Evolutionary conservation across 2,888 invertebrate species (phyloP).

Genomic region (Metellina segmentata): DNA sequence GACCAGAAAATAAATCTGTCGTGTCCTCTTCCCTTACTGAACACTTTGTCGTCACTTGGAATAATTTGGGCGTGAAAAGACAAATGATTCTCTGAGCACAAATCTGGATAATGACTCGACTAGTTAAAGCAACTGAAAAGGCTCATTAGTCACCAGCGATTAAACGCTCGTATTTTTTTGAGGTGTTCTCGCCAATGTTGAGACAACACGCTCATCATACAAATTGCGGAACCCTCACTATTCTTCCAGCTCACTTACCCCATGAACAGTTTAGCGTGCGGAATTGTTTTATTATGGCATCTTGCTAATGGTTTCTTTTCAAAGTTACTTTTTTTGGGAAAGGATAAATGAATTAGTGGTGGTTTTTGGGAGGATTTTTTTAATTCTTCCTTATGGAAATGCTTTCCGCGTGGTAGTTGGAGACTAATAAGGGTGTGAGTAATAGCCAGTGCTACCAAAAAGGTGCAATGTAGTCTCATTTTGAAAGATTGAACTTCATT

Average conservation of each 20-base stretch:
- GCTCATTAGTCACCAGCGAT: conserved; percentile 51
- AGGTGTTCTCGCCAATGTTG: neutral
- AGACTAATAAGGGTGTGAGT: neutral
- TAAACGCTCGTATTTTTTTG: conserved; percentile 17
- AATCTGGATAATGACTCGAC: conserved; percentile 53
- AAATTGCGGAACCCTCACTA: neutral
- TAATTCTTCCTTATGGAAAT: neutral
- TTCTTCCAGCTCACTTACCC: neutral
- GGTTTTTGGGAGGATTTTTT: neutral
- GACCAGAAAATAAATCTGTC: neutral
- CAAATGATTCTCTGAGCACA: conserved; percentile 37
- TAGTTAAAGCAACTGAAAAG: conserved; percentile 16
- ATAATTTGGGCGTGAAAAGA: conserved; percentile 41
- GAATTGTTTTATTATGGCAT: neutral
- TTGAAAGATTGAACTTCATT: neutral
- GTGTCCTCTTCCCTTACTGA: neutral
- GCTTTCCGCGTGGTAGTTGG: neutral
- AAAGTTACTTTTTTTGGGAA: neutral
- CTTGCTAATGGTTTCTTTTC: neutral
- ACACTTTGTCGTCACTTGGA: conserved; percentile 4
- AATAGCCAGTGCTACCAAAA: neutral
- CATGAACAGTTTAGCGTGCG: neutral
- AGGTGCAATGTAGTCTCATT: neutral
- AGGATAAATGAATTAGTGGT: neutral
- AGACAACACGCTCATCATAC: neutral